Percentiles rank a stretch among this genome's conserved stretches.
Evolutionary conservation across 2,113 vertebrate genomes (phyloP).

Genomic region (Malurus alboscapulatus): DNA sequence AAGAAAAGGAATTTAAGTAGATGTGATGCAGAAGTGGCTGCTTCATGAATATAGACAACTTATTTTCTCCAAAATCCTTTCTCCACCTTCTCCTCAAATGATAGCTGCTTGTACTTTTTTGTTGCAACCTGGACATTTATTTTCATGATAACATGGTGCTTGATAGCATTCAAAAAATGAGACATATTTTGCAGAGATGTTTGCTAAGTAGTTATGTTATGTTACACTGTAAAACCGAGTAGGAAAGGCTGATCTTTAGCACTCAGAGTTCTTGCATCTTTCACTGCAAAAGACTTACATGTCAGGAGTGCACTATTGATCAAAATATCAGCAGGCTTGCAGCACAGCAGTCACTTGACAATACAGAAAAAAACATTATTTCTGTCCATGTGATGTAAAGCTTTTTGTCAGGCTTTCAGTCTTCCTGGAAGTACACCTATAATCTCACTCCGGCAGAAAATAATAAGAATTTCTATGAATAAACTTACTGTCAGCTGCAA

Average conservation of each 20-base stretch:
- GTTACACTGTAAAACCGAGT: not conserved
- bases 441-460: not conserved
- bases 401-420: not conserved
- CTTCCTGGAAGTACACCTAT: not conserved
- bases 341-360: conserved; percentile 5
- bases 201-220: not conserved
- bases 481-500: not conserved
- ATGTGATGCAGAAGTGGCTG: not conserved
- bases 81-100: not conserved
- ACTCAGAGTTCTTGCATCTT: not conserved
- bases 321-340: conserved; percentile 11
- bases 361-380: not conserved
- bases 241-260: conserved; percentile 9
- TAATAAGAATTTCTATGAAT: conserved; percentile 16
- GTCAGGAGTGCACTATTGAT: conserved; percentile 14
- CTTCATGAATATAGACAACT: conserved; percentile 36
- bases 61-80: conserved; percentile 1
- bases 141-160: not conserved
- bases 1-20: not conserved
- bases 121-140: not conserved
- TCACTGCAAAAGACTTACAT: not conserved
- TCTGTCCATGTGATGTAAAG: conserved; percentile 11
- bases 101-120: not conserved
- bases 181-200: not conserved
- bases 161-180: conserved; percentile 3